A percentile compares a stretch with the other conserved stretches of the same genome.
Evolutionary conservation across 2,888 invertebrate genomes (phyloP).

Genomic region (Ichneumon xanthorius): DNA sequence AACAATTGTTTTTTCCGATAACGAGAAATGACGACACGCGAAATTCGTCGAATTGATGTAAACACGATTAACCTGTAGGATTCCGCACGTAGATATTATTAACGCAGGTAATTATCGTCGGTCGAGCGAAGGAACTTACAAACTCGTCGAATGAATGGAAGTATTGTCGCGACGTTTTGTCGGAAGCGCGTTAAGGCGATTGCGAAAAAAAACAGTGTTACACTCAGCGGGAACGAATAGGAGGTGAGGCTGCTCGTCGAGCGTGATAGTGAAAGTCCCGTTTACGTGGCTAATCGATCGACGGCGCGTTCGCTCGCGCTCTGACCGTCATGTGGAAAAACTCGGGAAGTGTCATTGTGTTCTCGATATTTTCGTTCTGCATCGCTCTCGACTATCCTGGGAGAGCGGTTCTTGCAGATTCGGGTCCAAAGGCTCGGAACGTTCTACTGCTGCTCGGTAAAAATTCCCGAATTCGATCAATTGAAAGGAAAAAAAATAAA

Average conservation of each 20-base stretch:
- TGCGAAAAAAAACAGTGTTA: constrained; percentile 18
- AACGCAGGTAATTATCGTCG: neutral
- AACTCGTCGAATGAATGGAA: neutral
- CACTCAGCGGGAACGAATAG: neutral
- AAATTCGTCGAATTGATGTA: constrained; percentile 1
- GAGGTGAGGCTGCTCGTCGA: constrained; percentile 24
- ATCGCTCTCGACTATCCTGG: constrained; percentile 2
- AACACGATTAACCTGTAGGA: constrained; percentile 47
- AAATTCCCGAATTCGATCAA: constrained; percentile 19
- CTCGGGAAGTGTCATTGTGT: constrained; percentile 25
- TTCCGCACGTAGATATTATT: neutral
- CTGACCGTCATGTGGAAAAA: constrained; percentile 48
- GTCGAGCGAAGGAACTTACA: constrained; percentile 8
- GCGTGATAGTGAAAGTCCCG: constrained; percentile 48
- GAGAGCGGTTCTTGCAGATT: constrained; percentile 41
- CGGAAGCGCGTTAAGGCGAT: constrained; percentile 7
- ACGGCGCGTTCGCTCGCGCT: constrained; percentile 1
- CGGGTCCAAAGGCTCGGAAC: constrained; percentile 73
- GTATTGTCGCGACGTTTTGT: constrained; percentile 10
- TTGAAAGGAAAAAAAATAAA: constrained; percentile 28
- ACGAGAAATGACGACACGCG: neutral
- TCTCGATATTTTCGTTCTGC: constrained; percentile 1
- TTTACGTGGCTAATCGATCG: constrained; percentile 55
- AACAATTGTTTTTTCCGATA: neutral
- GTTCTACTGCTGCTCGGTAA: constrained; percentile 84